Evolutionary conservation across 2,888 invertebrate species (phyloP), one percentile per base, ranked within the genome.

Genomic region (Saturnia japonica): DNA sequence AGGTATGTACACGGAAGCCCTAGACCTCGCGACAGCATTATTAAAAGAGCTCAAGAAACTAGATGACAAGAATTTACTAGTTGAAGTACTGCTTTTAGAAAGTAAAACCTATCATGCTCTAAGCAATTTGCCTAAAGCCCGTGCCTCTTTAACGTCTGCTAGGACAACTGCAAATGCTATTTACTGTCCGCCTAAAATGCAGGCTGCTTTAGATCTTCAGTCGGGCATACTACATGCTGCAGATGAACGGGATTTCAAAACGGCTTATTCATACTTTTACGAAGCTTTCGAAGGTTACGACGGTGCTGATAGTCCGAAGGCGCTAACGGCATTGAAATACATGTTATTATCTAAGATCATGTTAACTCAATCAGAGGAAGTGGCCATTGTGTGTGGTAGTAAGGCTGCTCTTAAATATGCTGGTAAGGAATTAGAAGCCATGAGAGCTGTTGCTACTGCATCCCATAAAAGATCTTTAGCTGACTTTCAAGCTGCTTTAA

Each of bases 151-250:
- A 68, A 99, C 99, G 19, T 99, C 99, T 60, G 99, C 99, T 7
- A 95, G 99, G 81, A 99, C 99, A n/a, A 99, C 99, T 68, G 99
- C 99, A 11, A 99, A 99, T 93, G 98, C 99, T 16, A 99, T 99
- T 82, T 99, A 99, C 90, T 99, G 99, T 90, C 99, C 99, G 74
- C 99, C 99, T 0, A 98, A 99, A 94, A 97, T 99, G 95, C 99
- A 99, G 93, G 99, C 99, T 12, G 97, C 99, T 14, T 95, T 99
- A 57, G 99, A 99, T 91, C 94, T 99, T 77, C 99, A 99, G 88
- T 99, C 99, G 8, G 99, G 99, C 80, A 99, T 99, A 78, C 94
- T 99, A 71, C 99, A 99, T 93, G 99, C 99, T 14, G 99, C 99
- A n/a, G 99, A 99, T 88, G 99, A 99, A 90, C 97, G 98, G 81